Percentiles rank a stretch among this genome's conserved stretches.
Conservation (phyloP, 2,113 vertebrate species). For the Rhinopomastus cyanomelas region DNA sequence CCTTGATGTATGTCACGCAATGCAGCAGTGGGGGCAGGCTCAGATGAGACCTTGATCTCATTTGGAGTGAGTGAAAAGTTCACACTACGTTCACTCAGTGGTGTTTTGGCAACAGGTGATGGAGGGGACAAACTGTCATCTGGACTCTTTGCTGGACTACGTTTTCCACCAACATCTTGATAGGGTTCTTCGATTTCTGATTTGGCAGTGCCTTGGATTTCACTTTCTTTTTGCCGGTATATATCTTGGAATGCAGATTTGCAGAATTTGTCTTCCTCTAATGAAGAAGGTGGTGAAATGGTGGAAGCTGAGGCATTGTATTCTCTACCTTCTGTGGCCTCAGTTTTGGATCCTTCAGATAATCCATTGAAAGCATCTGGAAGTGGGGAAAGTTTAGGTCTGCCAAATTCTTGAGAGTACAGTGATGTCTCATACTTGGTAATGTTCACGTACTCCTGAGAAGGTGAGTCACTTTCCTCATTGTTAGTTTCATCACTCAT, state of each 20-base stretch:
- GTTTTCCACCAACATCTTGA: slow-evolving; percentile 62
- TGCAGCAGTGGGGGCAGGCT: slow-evolving; percentile 73
- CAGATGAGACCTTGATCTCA: slow-evolving; percentile 81
- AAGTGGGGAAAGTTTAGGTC: slow-evolving; percentile 77
- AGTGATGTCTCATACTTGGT: slow-evolving; percentile 77
- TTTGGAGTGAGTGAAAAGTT: slow-evolving; percentile 82
- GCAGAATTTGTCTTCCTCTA: slow-evolving; percentile 89
- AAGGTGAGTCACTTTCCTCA: slow-evolving; percentile 88
- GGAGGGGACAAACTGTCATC: slow-evolving; percentile 70
- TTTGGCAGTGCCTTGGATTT: slow-evolving; percentile 20
- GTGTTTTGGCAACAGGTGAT: slow-evolving; percentile 86
- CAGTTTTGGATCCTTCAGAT: slow-evolving; percentile 85
- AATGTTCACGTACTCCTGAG: slow-evolving; percentile 82
- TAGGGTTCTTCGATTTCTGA: slow-evolving; percentile 65
- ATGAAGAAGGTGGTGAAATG: slow-evolving; percentile 88
- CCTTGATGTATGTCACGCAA: slow-evolving; percentile 65
- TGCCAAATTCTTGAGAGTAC: slow-evolving; percentile 77
- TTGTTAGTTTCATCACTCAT: slow-evolving; percentile 92
- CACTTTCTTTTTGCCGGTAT: slow-evolving; percentile 64
- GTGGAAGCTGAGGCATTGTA: slow-evolving; percentile 90
- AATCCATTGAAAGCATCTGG: slow-evolving; percentile 76
- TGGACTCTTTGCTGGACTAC: slow-evolving; percentile 68
- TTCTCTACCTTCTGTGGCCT: slow-evolving; percentile 88
- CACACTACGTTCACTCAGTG: slow-evolving; percentile 86
- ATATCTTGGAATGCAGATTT: slow-evolving; percentile 74